Evolutionary conservation across 2,797 vertebrate genomes (phyloP).

Genomic region (Hypotaenidia okinawae): DNA sequence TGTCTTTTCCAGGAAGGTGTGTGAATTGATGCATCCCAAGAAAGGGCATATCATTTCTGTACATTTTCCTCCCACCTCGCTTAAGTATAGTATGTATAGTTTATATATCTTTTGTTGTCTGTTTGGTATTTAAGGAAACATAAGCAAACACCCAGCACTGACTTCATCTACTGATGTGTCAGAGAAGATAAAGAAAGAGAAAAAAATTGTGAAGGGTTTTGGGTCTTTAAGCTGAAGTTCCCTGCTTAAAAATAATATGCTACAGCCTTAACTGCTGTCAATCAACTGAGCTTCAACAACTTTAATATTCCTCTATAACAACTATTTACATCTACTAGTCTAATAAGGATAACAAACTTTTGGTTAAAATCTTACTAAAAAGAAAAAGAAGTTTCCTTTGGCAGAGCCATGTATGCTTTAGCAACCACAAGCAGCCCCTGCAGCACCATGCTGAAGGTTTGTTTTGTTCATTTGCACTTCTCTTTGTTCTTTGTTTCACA

Average conservation of each 20-base stretch:
- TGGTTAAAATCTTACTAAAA: background rate
- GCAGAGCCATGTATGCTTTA: background rate
- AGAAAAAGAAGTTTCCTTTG: background rate
- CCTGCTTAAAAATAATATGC: background rate
- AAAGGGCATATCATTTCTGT: constrained; percentile 13
- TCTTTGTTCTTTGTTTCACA: constrained; percentile 26
- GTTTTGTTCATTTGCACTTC: background rate
- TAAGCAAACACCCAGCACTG: background rate
- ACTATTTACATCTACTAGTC: background rate
- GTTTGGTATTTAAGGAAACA: constrained; percentile 53
- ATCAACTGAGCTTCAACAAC: background rate
- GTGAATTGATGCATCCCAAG: background rate
- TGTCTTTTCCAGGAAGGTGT: constrained; percentile 42
- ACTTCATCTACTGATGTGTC: background rate
- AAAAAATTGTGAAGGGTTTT: background rate
- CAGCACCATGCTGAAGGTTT: background rate
- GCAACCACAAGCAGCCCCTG: background rate
- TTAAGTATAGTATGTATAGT: background rate
- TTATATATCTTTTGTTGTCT: constrained; percentile 21
- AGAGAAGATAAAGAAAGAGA: background rate
- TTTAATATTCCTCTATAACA: background rate
- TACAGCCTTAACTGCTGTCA: background rate
- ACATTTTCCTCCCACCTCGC: constrained; percentile 1
- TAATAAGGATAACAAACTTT: background rate
- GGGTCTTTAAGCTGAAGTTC: background rate